Percentiles rank a stretch among this genome's conserved stretches.
Evolutionary conservation across 2,797 vertebrate species (phyloP).

Genomic region (Peromyscus eremicus): DNA sequence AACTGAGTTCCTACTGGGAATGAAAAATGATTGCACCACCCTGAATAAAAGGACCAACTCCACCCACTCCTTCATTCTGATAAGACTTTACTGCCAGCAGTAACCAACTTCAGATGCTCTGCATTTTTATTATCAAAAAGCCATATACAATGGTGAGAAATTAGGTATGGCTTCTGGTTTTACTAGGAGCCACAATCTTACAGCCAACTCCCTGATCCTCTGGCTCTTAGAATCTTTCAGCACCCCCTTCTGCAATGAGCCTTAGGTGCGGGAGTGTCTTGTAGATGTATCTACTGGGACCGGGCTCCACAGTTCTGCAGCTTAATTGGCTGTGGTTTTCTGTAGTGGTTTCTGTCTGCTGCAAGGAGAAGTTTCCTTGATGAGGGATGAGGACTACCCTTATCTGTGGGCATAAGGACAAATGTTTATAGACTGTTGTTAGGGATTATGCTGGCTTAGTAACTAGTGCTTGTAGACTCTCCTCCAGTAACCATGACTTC

Average conservation of each 20-base stretch:
- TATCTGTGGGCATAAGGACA: neutral
- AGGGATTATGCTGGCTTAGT: neutral
- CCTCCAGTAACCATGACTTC: neutral
- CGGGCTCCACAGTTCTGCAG: neutral
- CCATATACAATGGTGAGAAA: neutral
- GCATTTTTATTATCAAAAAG: constrained; percentile 38
- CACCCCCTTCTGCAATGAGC: neutral
- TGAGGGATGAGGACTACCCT: neutral
- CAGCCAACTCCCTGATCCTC: neutral
- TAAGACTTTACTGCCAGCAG: constrained; percentile 11
- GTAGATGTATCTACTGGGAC: neutral
- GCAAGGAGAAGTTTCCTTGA: neutral
- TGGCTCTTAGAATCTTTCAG: neutral
- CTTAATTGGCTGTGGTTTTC: neutral
- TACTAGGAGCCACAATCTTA: neutral
- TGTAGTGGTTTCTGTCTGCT: neutral
- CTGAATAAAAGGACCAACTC: constrained; percentile 4
- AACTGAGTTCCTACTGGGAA: neutral
- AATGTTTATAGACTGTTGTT: neutral
- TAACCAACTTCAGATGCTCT: constrained; percentile 45
- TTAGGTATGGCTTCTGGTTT: neutral
- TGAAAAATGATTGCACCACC: neutral
- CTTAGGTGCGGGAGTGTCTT: neutral
- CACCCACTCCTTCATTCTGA: neutral
- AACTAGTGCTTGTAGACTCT: neutral